Evolutionary conservation across 30 jellyfish, hydroid and myxozoan species (phyloP).

Genomic region (Chrysaora quinquecirrha): DNA sequence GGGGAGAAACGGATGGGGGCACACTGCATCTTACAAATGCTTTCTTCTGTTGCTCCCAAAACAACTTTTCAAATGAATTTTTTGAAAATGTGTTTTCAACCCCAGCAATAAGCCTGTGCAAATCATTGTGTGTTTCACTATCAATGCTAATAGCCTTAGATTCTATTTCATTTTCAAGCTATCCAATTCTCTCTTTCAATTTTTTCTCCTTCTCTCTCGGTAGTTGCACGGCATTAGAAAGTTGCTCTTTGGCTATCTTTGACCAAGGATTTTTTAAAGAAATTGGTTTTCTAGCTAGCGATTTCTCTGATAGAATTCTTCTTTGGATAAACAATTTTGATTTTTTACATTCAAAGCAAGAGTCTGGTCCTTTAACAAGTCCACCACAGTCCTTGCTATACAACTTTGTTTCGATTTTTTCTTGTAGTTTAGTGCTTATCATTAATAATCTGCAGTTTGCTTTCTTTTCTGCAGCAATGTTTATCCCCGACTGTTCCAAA

Average conservation of each 20-base stretch:
- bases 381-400: slow-evolving; percentile 1
- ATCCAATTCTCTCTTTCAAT: no score
- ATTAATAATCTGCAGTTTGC: background rate
- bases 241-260: slow-evolving; percentile 1
- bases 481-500: background rate
- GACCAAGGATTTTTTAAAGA: background rate
- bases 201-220: background rate
- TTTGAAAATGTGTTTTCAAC: background rate
- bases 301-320: background rate
- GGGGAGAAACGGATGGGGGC: background rate
- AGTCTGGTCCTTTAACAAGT: background rate
- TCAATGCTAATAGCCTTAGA: no score
- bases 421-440: background rate
- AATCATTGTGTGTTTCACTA: no score
- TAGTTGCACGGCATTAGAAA: background rate
- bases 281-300: background rate
- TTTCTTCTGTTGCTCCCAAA: no score
- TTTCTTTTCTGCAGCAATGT: background rate
- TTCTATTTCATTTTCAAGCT: background rate
- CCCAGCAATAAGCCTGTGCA: no score
- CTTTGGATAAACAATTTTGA: background rate
- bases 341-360: background rate
- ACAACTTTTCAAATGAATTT: background rate
- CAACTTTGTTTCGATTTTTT: background rate
- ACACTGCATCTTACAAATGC: background rate